Conservation (phyloP, 1,140 invertebrate genomes). For the Brachionus rotundiformis region DNA sequence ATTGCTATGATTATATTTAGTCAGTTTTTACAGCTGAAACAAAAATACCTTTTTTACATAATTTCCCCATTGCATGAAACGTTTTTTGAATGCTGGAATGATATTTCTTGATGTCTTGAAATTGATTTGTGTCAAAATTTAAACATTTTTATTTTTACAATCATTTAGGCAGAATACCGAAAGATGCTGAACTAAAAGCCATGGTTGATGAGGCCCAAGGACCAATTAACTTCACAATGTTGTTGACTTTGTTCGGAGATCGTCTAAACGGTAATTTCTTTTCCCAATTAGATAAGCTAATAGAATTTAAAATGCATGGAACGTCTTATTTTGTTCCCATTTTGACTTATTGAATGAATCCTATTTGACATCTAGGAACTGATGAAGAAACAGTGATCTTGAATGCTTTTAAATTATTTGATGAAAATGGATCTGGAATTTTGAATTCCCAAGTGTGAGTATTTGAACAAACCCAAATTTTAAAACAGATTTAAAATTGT, state of each 20-base stretch:
- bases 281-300: not conserved
- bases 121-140: no score
- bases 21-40: no score
- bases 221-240: conserved; percentile 91
- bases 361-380: conserved; percentile 70
- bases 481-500: not conserved
- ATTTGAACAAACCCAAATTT: not conserved
- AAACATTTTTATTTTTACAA: not conserved
- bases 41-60: no score
- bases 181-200: conserved; percentile 84
- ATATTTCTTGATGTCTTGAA: no score
- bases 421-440: conserved; percentile 80
- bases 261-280: conserved; percentile 53
- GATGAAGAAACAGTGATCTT: conserved; percentile 94
- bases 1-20: no score
- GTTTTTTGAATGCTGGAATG: no score
- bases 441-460: conserved; percentile 22
- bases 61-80: no score
- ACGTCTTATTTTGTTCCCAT: not conserved
- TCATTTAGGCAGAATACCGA: conserved; percentile 70
- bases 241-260: conserved; percentile 84
- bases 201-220: conserved; percentile 86
- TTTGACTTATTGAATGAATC: not conserved
- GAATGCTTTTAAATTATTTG: conserved; percentile 93
- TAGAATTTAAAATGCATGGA: conserved; percentile 6